These are phyloP conservation scores for Manacus vitellinus DNA, from an alignment of 2,113 vertebrate genomes.

Conservation along the genomic window DNA sequence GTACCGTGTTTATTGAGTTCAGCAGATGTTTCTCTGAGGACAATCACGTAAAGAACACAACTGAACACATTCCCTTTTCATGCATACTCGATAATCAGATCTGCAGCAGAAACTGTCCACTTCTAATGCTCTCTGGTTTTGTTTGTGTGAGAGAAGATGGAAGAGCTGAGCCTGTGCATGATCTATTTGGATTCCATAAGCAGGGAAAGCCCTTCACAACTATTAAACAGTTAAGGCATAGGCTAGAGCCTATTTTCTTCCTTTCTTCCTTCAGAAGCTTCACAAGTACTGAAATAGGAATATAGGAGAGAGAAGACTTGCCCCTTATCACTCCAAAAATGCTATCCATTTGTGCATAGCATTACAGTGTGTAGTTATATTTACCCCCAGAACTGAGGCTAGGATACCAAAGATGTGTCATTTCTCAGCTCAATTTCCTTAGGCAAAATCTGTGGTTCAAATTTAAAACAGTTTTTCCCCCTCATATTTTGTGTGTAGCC, in stretches of 20 bases:
- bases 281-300: not conserved
- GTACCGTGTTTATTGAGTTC: not conserved
- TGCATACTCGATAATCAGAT: not conserved
- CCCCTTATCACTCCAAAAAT: not conserved
- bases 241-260: not conserved
- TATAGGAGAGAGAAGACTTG: not conserved
- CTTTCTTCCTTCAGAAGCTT: not conserved
- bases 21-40: not conserved
- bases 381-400: not conserved
- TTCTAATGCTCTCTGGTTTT: not conserved
- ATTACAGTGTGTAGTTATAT: not conserved
- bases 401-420: no score
- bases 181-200: not conserved
- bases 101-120: not conserved
- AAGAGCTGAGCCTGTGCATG: not conserved
- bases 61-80: not conserved
- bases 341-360: not conserved
- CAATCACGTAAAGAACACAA: not conserved
- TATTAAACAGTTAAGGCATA: not conserved
- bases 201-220: accelerated
- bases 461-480: not conserved
- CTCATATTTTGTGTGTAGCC: not conserved
- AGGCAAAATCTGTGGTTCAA: not conserved
- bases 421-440: not conserved
- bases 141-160: not conserved